phyloP scores from a whole-genome alignment of 2,797 vertebrate species.

The Ctenosaura bakeri region DNA sequence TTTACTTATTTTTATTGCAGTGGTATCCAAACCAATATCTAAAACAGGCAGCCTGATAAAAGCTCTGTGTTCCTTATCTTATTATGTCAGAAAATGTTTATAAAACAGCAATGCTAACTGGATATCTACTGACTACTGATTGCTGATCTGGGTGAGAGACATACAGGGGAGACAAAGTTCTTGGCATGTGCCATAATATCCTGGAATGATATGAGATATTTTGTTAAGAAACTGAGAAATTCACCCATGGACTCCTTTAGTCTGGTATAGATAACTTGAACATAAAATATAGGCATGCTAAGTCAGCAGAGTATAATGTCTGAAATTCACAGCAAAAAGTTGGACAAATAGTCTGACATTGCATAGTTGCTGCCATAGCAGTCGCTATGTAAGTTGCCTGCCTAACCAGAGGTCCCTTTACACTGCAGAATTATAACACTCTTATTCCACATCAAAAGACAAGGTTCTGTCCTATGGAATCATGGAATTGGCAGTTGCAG shows the following conservation, averaged over 20 bases:
- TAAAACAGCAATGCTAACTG: slow-evolving; percentile 19
- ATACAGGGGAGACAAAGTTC: background rate
- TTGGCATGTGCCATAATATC: background rate
- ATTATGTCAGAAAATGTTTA: background rate
- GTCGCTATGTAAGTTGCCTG: background rate
- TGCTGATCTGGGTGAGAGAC: background rate
- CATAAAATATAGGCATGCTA: background rate
- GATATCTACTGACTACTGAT: background rate
- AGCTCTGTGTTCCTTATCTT: slow-evolving; percentile 8
- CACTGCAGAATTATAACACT: no score
- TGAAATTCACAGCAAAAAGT: background rate
- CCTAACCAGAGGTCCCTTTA: no score
- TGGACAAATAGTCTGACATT: background rate
- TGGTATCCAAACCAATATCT: slow-evolving; percentile 13
- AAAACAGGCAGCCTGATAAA: slow-evolving; percentile 1
- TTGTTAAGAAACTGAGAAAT: background rate
- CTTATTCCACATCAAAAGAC: no score
- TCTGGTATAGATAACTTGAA: background rate
- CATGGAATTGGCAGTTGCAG: no score
- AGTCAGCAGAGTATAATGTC: background rate
- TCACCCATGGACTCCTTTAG: background rate
- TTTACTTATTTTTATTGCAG: slow-evolving; percentile 20
- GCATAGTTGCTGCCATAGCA: background rate
- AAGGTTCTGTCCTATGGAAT: no score
- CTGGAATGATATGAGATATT: background rate